Conservation (phyloP, 2,888 invertebrate genomes). For the Brachylomia viminalis region DNA sequence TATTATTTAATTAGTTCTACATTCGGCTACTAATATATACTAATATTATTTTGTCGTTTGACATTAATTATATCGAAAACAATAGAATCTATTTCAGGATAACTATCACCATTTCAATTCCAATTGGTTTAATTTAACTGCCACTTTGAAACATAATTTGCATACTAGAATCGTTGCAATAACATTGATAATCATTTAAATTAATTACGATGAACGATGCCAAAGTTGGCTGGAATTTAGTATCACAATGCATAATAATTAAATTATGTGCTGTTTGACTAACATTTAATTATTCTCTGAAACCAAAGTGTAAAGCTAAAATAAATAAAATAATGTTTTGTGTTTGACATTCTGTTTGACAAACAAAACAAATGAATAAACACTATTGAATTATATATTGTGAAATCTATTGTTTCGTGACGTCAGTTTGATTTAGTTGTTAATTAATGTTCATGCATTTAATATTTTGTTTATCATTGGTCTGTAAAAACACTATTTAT, state of each 20-base stretch:
- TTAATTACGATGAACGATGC: slow-evolving; percentile 17
- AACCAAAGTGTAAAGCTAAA: neutral
- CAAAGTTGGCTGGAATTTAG: slow-evolving; percentile 10
- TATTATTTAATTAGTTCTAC: neutral
- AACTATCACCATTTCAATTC: slow-evolving; percentile 26
- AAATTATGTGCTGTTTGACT: slow-evolving; percentile 19
- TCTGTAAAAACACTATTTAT: neutral
- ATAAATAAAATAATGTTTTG: slow-evolving; percentile 4
- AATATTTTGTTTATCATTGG: neutral
- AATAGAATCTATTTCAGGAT: slow-evolving; percentile 38
- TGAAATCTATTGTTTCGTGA: neutral
- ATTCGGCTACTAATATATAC: neutral
- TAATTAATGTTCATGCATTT: neutral
- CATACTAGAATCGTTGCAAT: slow-evolving; percentile 50
- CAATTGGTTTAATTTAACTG: slow-evolving; percentile 35
- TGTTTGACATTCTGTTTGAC: slow-evolving; percentile 14
- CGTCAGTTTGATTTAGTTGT: neutral
- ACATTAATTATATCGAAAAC: slow-evolving; percentile 18
- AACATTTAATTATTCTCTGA: slow-evolving; percentile 12
- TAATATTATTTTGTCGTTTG: neutral
- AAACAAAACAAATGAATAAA: slow-evolving; percentile 11
- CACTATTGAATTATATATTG: neutral
- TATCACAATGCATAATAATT: slow-evolving; percentile 21
- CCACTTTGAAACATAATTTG: slow-evolving; percentile 39
- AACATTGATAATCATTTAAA: slow-evolving; percentile 41